Conservation (phyloP, 1,140 invertebrate genomes). For the Lethrus apterus region DNA sequence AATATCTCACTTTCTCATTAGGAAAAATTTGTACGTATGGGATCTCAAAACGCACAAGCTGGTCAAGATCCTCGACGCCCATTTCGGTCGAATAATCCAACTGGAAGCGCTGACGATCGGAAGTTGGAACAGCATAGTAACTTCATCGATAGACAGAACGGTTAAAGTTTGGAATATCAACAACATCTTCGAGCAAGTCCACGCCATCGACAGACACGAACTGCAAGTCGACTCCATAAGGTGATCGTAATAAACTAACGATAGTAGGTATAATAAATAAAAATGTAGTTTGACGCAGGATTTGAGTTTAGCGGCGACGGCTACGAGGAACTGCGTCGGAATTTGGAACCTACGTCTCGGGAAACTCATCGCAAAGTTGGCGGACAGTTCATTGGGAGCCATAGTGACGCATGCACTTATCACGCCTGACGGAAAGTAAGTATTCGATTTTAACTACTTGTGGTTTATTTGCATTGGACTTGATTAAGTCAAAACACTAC, state of each 20-base stretch:
- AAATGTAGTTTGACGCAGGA: slow-evolving; percentile 61
- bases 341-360: slow-evolving; percentile 91
- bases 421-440: slow-evolving; percentile 71
- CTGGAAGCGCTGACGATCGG: slow-evolving; percentile 77
- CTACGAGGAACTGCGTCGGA: slow-evolving; percentile 87
- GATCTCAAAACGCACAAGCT: slow-evolving; percentile 68
- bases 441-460: too few relatives aligned
- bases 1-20: too few relatives aligned
- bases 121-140: slow-evolving; percentile 90
- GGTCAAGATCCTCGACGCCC: slow-evolving; percentile 89
- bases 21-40: slow-evolving; percentile 96
- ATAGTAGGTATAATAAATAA: background rate
- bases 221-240: slow-evolving; percentile 89
- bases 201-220: slow-evolving; percentile 92
- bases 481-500: too few relatives aligned
- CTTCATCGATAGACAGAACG: slow-evolving; percentile 93
- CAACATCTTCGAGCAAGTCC: slow-evolving; percentile 96
- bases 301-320: slow-evolving; percentile 72
- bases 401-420: slow-evolving; percentile 91
- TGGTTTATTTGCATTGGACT: too few relatives aligned
- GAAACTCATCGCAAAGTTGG: slow-evolving; percentile 73
- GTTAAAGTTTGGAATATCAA: slow-evolving; percentile 99
- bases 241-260: slow-evolving; percentile 39
- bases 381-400: slow-evolving; percentile 86
- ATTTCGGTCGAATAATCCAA: slow-evolving; percentile 94